Evolutionary conservation across 53 echinoderm and acorn worm species (phyloP).

Genomic region (Arbacia lixula): DNA sequence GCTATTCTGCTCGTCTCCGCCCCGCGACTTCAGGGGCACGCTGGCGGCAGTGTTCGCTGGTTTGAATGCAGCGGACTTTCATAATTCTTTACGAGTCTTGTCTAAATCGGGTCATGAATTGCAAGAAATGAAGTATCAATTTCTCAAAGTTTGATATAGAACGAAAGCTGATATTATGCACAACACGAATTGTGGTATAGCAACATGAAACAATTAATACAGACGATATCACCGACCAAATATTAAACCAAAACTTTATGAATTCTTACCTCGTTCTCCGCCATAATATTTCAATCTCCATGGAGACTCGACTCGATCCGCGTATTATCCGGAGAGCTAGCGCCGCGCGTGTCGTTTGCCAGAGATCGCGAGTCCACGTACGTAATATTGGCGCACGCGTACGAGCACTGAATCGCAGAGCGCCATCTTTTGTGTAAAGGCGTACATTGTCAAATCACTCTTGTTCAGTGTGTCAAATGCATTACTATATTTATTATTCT

Average conservation of each 20-base stretch:
- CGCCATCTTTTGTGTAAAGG: constrained; percentile 15
- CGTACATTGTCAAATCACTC: not conserved
- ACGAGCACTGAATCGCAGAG: not conserved
- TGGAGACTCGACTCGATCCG: constrained; percentile 73
- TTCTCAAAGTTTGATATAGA: too few relatives aligned
- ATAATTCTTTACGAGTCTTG: too few relatives aligned
- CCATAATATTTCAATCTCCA: constrained; percentile 87
- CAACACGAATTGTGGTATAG: too few relatives aligned
- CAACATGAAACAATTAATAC: not conserved
- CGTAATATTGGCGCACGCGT: constrained; percentile 1
- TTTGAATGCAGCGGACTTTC: too few relatives aligned
- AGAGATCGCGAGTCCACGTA: not conserved
- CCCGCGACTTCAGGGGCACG: too few relatives aligned
- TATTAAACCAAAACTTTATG: not conserved
- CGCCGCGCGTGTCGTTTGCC: not conserved
- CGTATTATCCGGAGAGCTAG: not conserved
- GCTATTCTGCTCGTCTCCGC: too few relatives aligned
- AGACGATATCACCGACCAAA: not conserved
- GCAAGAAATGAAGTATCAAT: too few relatives aligned
- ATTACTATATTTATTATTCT: not conserved
- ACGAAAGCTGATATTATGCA: not conserved
- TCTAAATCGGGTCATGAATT: too few relatives aligned
- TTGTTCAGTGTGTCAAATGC: not conserved
- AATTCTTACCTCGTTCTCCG: constrained; percentile 76
- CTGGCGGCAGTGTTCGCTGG: too few relatives aligned